Evolutionary conservation across 2,888 invertebrate genomes (phyloP), one percentile per base, ranked within the genome.

Genomic region (Hydrotaea cyrtoneurina): DNA sequence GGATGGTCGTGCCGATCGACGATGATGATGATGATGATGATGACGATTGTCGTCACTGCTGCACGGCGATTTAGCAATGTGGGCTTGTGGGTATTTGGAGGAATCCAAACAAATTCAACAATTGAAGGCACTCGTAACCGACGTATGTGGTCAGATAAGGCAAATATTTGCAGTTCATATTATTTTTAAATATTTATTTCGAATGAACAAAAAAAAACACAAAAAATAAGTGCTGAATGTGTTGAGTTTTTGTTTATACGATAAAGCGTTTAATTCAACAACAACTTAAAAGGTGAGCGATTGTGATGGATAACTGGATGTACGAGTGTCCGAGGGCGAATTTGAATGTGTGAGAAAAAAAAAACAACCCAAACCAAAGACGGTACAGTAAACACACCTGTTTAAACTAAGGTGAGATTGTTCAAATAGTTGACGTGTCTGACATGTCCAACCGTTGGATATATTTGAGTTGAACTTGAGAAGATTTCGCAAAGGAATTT

Each of bases 361-460:
- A n/a, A n/a, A n/a, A n/a, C n/a, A n/a, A n/a, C n/a, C n/a, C n/a
- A n/a, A 31, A 31, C 31, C 31, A 31, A 31, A 31, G 31, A 59
- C 21, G 11, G 13, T 17, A 31, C 23, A 26, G 17, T 71, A 57
- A 53, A 64, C 84, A 81, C 84, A 84, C 84, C 84, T 84, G 84
- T 84, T 81, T 62, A 84, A 84, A 84, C 84, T 84, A 66, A 78
- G 72, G 78, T 75, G 78, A 81, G 80, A 81, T 81, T 79, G 15
- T 2, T 19, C 59, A 59, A 59, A 59, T 26, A 50, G 8, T 50
- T 3, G n/a, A n/a, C 15, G 43, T 7, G 3, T 31, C 7, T 7
- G 31, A 31, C 31, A 31, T 31, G 31, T 7, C 2, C 7, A 7
- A 7, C 2, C 31, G 2, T 4, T 31, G 3, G 31, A 7, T 31